Evolutionary conservation across 2,888 invertebrate genomes (phyloP), one percentile per base, ranked within the genome.

Genomic region (Apamea epomidion): DNA sequence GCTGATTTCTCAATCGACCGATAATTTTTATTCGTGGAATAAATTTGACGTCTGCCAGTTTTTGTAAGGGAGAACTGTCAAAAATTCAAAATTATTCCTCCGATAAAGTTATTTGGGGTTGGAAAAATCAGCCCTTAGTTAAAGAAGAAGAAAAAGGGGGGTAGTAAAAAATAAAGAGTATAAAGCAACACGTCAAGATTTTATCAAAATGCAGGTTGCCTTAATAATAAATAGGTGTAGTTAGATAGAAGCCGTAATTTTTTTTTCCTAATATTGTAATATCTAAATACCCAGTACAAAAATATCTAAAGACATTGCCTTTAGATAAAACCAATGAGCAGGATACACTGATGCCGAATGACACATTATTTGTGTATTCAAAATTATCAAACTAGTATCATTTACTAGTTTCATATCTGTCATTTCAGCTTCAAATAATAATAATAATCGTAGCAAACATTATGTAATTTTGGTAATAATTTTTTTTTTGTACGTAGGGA

Each of bases 301-400:
- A 60, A 74, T 16, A 68, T 60, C 37, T 62, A 1, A 70, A 78
- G 16, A 4, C 2, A 75, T n/a, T 65, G 16, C n/a, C 45, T 72
- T 69, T 3, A 69, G 18, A 64, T 65, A 14, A n/a, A 42, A 69
- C 42, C 8, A n/a, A 60, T 67, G 73, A 74, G n/a, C 25, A 77
- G 18, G 42, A 68, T 76, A 83, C 58, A 84, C 79, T 87, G 87
- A 85, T 87, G 80, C 79, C 80, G 65, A 83, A 69, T 71, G 42
- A 58, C 7, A 60, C 14, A 25, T 67, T 60, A 18, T 32, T 37
- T n/a, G 16, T 62, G 3, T 51, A 29, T 62, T 76, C 21, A 32
- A 62, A 76, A 76, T 29, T 1, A 21, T 21, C 25, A 58, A 74
- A 58, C 7, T 29, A 74, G 10, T 14, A 32, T 54, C 1, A 29